These are phyloP conservation scores for Cataglyphis altisquamis DNA, from an alignment of 2,888 invertebrate genomes.

Conservation along the genomic window DNA sequence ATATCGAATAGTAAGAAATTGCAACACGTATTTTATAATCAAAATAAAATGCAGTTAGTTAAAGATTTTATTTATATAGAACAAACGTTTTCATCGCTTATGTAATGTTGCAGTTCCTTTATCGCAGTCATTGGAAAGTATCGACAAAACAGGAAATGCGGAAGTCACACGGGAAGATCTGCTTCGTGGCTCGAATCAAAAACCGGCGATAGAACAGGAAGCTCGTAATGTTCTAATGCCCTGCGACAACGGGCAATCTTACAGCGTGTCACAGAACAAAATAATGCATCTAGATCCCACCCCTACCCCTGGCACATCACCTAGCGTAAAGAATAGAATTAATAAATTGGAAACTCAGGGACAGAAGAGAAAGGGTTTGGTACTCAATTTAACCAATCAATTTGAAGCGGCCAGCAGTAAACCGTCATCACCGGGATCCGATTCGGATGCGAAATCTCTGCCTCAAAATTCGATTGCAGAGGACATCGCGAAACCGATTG, in stretches of 20 bases:
- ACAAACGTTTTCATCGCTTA: neutral
- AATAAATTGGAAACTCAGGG: conserved; percentile 90
- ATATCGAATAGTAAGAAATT: conserved; percentile 3
- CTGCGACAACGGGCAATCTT: conserved; percentile 94
- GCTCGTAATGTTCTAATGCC: conserved; percentile 94
- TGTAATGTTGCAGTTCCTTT: conserved; percentile 86
- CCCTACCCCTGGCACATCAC: conserved; percentile 85
- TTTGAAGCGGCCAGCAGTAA: conserved; percentile 87
- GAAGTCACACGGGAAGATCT: conserved; percentile 84
- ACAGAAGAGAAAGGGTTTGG: conserved; percentile 86
- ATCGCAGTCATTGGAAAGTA: conserved; percentile 91
- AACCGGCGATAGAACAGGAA: conserved; percentile 87
- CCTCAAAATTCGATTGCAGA: conserved; percentile 65
- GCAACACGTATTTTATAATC: conserved; percentile 4
- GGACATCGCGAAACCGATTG: conserved; percentile 68
- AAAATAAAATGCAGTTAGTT: neutral
- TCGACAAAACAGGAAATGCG: conserved; percentile 84
- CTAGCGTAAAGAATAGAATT: conserved; percentile 89
- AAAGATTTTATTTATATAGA: conserved; percentile 16
- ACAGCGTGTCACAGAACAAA: conserved; percentile 96
- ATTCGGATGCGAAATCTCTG: conserved; percentile 67
- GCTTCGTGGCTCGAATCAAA: conserved; percentile 83
- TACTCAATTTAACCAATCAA: conserved; percentile 88
- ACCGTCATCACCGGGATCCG: conserved; percentile 83
- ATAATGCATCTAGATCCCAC: conserved; percentile 94